Percentiles rank a stretch among this genome's conserved stretches.
Evolutionary conservation across 30 jellyfish, hydroid and myxozoan genomes (phyloP).

Genomic region (Morbakka virulenta): DNA sequence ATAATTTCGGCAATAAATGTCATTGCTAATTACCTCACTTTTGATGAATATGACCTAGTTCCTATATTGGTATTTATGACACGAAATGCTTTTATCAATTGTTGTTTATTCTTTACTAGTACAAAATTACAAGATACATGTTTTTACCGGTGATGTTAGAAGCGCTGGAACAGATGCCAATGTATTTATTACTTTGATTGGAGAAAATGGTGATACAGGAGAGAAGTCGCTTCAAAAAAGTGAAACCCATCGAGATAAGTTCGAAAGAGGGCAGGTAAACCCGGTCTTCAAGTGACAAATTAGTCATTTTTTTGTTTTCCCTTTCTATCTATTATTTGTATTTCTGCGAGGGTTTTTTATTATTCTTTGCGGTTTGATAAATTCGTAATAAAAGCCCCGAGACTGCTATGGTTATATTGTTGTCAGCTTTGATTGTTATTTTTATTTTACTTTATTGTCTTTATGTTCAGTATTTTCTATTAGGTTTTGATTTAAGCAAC

Average conservation of each 20-base stretch:
- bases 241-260: constrained; percentile 81
- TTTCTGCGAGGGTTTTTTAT: background rate
- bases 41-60: too few species aligned
- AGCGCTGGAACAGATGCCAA: constrained; percentile 97
- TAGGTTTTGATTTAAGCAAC: too few species aligned
- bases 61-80: too few species aligned
- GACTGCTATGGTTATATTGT: too few species aligned
- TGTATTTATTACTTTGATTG: constrained; percentile 85
- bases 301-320: background rate
- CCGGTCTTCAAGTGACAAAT: background rate
- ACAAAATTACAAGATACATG: constrained; percentile 86
- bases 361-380: too few species aligned
- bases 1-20: too few species aligned
- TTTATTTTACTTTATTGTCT: too few species aligned
- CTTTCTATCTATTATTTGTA: background rate
- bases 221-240: constrained; percentile 85
- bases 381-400: too few species aligned
- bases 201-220: constrained; percentile 98
- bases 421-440: too few species aligned
- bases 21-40: too few species aligned
- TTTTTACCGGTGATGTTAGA: constrained; percentile 87
- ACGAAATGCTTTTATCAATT: too few species aligned
- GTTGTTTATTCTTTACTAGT: constrained; percentile 34
- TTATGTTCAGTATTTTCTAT: too few species aligned
- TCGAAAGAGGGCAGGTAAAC: constrained; percentile 84